Percentiles rank a stretch among this genome's conserved stretches.
phyloP scores from a whole-genome alignment of 2,113 vertebrate species.

The Sisor rabdophorus region DNA sequence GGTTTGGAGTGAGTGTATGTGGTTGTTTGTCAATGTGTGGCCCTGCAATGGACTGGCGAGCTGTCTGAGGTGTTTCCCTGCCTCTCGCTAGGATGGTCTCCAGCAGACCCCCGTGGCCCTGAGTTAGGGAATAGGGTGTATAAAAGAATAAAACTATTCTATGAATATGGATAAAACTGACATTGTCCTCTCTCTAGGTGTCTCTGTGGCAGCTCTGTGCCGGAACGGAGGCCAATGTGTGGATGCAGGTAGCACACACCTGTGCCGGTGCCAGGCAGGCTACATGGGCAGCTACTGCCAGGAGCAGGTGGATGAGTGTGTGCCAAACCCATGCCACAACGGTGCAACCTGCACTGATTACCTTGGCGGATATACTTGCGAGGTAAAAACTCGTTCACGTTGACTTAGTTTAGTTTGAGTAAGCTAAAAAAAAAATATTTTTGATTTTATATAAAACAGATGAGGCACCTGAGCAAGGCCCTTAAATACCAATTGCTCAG shows the following conservation, averaged over 20 bases:
- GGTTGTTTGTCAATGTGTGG: no score
- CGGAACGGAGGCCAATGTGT: slow-evolving; percentile 85
- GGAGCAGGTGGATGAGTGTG: slow-evolving; percentile 93
- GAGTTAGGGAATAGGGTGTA: no score
- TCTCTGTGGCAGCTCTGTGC: slow-evolving; percentile 78
- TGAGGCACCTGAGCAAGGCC: no score
- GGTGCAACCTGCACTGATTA: slow-evolving; percentile 93
- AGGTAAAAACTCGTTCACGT: slow-evolving; percentile 65
- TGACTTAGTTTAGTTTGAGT: no score
- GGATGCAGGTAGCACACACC: slow-evolving; percentile 82
- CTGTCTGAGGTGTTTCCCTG: no score
- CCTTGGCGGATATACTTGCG: slow-evolving; percentile 88
- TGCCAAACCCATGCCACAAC: slow-evolving; percentile 90
- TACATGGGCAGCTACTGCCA: slow-evolving; percentile 96
- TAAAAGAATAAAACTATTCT: no score
- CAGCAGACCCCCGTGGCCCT: no score
- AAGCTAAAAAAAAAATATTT: no score
- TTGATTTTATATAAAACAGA: neutral
- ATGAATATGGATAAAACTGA: neutral
- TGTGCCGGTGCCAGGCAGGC: slow-evolving; percentile 88
- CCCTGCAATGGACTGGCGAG: no score
- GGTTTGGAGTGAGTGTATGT: no score
- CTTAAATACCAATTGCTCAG: no score
- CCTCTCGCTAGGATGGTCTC: no score
- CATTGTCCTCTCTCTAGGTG: slow-evolving; percentile 61